Evolutionary conservation across 1,140 invertebrate species (phyloP), one percentile per base, ranked within the genome.

Genomic region (Papilio polyxenes): DNA sequence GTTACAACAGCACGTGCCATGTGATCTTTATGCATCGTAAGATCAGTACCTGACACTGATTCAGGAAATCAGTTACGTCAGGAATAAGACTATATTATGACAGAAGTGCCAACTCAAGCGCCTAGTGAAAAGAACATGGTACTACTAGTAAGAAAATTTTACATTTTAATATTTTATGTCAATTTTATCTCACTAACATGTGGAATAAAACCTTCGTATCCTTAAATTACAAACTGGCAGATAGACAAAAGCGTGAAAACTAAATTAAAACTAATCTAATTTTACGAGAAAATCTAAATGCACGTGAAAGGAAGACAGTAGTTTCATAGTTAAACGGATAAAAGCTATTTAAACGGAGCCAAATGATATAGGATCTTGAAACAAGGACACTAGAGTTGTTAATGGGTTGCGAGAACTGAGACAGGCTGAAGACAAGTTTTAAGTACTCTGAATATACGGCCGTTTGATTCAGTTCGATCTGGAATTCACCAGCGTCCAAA

Each of bases 271-370:
- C 23, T 72, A 69, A 69, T 69, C 75, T 31, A 31, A 31, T 31
- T 31, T 81, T 56, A 81, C 78, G 78, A 74, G 80, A 83, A 84
- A 56, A 75, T 65, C 84, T 83, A 75, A 82, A 23, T 81, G 31
- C 84, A 88, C 86, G 84, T 87, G 83, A 89, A 87, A 84, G 89
- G 91, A 91, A 91, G 87, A 84, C 82, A 75, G 80, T 86, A 80
- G 83, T 91, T 90, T 89, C 74, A 83, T 87, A 89, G 89, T 89
- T 86, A 84, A 31, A 84, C 53, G 81, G 80, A 82, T 83, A 85
- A 86, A 83, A 82, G 81, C 85, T 88, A 89, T 91, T 86, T 86
- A 87, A 40, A 82, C 20, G 13, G 5, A 65, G 72, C 81, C 76
- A 82, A 10, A 59, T 23, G 44, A 87, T 84, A 86, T 83, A 83